Evolutionary conservation across 2,888 invertebrate genomes (phyloP), one percentile per base, ranked within the genome.

Genomic region (Tigriopus californicus): DNA sequence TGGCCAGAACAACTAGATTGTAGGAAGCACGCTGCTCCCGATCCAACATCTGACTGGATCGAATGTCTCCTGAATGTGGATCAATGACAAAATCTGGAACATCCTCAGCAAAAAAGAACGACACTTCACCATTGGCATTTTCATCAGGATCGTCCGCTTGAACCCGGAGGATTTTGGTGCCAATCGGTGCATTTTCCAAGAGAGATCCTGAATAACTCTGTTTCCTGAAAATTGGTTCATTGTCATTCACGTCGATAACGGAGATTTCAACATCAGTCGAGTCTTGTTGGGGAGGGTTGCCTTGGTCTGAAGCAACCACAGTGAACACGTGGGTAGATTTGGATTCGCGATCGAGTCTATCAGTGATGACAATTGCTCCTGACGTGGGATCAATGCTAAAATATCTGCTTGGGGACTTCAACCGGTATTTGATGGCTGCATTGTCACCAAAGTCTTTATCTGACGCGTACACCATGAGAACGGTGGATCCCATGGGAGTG

Each of bases 231-330:
- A 79, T 76, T 0, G 95, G 95, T 5, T 85, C 80, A 68, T 94
- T 92, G 68, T 98, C 97, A 69, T 98, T 98, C 0, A 94, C 89
- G 69, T 98, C 98, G 0, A 85, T 84, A 0, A 98, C 83, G 0
- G 87, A 83, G 65, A 98, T 89, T 70, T 95, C 92, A 0, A 98
- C 85, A 67, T 92, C 91, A 0, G 95, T 94, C 0, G 90, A 91
- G 68, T 95, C 94, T 1, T 87, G 85, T 15, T 91, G 73, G 0
- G 90, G 81, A 0, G 94, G 94, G 44, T 80, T 79, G 1, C 97
- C 97, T 1, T 91, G 89, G 70, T 97, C 97, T 62, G 81, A 80
- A 0, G 94, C 97, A 0, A 86, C 90, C 1, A 97, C 90, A 0
- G 88, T 89, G 42, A 97, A 71, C 8, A 91, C 74, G 70, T 91